Evolutionary conservation across 2,113 vertebrate genomes (phyloP).

Genomic region (Stictonetta naevosa): DNA sequence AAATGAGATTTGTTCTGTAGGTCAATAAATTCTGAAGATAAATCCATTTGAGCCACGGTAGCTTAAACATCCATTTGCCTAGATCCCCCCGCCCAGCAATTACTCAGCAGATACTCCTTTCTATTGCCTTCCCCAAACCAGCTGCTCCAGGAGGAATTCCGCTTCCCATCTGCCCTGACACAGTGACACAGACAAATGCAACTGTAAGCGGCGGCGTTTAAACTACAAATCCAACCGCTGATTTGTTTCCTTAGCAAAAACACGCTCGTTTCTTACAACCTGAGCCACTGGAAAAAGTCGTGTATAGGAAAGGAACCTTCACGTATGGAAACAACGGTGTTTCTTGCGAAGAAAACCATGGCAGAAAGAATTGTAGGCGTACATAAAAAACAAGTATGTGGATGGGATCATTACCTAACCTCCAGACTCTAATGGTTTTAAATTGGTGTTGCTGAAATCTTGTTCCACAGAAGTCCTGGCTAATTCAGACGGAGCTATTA

Average conservation of each 20-base stretch:
- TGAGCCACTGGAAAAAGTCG: not conserved
- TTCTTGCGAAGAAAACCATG: not conserved
- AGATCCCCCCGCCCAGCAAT: not conserved
- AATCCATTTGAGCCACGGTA: not conserved
- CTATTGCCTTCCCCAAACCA: not conserved
- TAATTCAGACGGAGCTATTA: not conserved
- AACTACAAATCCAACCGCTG: not conserved
- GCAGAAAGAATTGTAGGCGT: not conserved
- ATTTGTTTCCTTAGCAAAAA: not conserved
- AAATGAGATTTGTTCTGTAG: not conserved
- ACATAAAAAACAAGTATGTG: not conserved
- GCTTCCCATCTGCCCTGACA: not conserved
- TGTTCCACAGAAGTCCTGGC: not conserved
- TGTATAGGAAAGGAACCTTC: not conserved
- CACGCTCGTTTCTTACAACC: not conserved
- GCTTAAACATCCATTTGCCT: not conserved
- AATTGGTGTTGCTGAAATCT: not conserved
- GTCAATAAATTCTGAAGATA: not conserved
- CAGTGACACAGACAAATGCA: not conserved
- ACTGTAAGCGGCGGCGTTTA: not conserved
- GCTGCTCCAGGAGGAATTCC: slow-evolving; percentile 23
- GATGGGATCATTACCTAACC: not conserved
- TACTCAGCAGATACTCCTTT: slow-evolving; percentile 28
- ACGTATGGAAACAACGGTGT: not conserved
- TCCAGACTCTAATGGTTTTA: not conserved